Evolutionary conservation across 1,140 invertebrate genomes (phyloP), one percentile per base, ranked within the genome.

Genomic region (Drosophila tsacasi): DNA sequence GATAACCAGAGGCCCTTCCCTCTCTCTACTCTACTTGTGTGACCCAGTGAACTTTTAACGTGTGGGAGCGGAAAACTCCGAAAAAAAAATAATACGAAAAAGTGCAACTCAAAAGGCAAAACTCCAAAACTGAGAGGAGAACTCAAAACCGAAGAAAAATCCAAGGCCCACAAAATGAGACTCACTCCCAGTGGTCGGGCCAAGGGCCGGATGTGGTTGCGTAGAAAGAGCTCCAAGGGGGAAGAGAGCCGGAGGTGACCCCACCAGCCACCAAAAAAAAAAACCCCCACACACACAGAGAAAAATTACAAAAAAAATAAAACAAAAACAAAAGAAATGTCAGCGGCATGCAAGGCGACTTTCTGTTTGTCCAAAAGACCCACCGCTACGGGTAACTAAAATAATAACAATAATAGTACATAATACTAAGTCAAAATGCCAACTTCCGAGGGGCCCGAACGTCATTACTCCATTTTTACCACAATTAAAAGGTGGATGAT

Each of bases 401-500:
- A 84, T 76, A 76, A 76, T 83, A 85, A 85, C 68, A 85, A 85
- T 85, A 85, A 85, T 85, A 85, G 74, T 78, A 86, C 68, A 85
- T 81, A 84, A 81, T 85, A 81, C 82, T 81, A 75, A 69, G 40
- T 81, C 76, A 81, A 84, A 84, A 84, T 81, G 82, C 78, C 83
- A 69, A 85, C 82, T 85, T 85, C 82, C 82, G 79, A 85, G 81
- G 71, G 73, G 40, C 52, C 52, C 75, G 50, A 71, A 52, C 23
- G 74, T 83, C 81, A 83, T 84, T 72, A 83, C 77, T 81, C 66
- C 77, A 84, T 81, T 84, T 84, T 68, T 77, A 62, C 60, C 60
- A 81, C 82, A 85, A 85, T 85, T 85, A 77, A 85, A 85, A 78
- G 71, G 71, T 73, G 69, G 71, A 71, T 47, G 71, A 71, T 47